Evolutionary conservation across 1,140 invertebrate genomes (phyloP).

Genomic region (Monomorium pharaonis): DNA sequence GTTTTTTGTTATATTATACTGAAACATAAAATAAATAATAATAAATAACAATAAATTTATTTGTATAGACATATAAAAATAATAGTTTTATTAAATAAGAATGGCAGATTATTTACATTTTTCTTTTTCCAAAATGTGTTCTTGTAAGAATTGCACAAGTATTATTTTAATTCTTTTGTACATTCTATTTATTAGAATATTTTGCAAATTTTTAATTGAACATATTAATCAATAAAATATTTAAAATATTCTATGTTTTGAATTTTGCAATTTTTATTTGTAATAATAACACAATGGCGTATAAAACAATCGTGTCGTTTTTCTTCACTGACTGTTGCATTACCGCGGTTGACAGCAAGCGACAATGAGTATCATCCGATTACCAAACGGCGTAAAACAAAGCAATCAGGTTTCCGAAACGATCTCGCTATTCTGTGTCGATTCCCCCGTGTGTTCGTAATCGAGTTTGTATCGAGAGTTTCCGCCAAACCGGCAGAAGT

Average conservation of each 20-base stretch:
- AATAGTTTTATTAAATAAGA: background rate
- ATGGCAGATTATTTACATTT: background rate
- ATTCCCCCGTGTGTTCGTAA: slow-evolving; percentile 22
- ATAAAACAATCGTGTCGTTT: background rate
- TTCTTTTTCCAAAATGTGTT: background rate
- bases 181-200: background rate
- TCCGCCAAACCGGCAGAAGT: slow-evolving; percentile 10
- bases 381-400: slow-evolving; percentile 16
- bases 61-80: background rate
- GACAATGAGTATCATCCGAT: slow-evolving; percentile 28
- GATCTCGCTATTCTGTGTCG: slow-evolving; percentile 12
- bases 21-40: too few relatives aligned
- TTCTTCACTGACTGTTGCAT: background rate
- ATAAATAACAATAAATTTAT: too few relatives aligned
- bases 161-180: background rate
- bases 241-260: background rate
- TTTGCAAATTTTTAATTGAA: background rate
- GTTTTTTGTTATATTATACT: too few relatives aligned
- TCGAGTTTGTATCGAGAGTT: slow-evolving; percentile 47
- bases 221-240: background rate
- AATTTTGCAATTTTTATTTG: background rate
- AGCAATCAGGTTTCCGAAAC: slow-evolving; percentile 4
- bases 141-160: background rate
- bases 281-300: background rate
- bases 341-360: background rate